Evolutionary conservation across 2,888 invertebrate species (phyloP).

Genomic region (Magallana nippona): DNA sequence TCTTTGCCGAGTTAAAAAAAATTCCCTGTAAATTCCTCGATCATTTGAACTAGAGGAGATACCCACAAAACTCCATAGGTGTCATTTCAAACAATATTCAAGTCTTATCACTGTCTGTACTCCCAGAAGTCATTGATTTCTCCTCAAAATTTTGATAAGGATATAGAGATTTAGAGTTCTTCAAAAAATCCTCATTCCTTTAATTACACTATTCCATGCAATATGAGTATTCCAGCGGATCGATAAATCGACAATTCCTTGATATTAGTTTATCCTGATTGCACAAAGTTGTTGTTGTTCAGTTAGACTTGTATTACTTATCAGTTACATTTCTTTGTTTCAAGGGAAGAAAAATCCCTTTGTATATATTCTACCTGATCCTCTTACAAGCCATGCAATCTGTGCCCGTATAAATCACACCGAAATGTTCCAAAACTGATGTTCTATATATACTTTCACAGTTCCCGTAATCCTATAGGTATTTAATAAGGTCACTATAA

Average conservation of each 20-base stretch:
- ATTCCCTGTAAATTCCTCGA: background rate
- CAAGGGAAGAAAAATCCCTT: too few relatives aligned
- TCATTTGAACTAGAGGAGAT: background rate
- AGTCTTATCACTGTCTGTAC: background rate
- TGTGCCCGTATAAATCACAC: too few relatives aligned
- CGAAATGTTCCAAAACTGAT: too few relatives aligned
- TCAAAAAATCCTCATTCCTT: background rate
- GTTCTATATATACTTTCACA: too few relatives aligned
- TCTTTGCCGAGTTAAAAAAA: background rate
- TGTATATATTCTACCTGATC: too few relatives aligned
- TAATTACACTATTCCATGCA: slow-evolving; percentile 4
- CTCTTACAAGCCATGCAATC: too few relatives aligned
- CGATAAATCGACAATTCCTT: background rate
- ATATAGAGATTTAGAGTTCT: slow-evolving; percentile 10
- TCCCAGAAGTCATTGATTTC: slow-evolving; percentile 26
- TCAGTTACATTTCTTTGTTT: too few relatives aligned
- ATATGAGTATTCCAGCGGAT: background rate
- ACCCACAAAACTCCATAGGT: background rate
- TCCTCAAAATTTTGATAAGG: slow-evolving; percentile 17
- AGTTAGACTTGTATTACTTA: too few relatives aligned
- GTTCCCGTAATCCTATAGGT: too few relatives aligned
- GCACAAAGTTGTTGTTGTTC: background rate
- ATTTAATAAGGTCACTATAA: too few relatives aligned
- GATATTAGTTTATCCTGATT: background rate
- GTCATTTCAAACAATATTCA: background rate